These are phyloP conservation scores for Diploscapter pachys DNA, from an alignment of 1,140 invertebrate genomes.

Conservation along the genomic window DNA sequence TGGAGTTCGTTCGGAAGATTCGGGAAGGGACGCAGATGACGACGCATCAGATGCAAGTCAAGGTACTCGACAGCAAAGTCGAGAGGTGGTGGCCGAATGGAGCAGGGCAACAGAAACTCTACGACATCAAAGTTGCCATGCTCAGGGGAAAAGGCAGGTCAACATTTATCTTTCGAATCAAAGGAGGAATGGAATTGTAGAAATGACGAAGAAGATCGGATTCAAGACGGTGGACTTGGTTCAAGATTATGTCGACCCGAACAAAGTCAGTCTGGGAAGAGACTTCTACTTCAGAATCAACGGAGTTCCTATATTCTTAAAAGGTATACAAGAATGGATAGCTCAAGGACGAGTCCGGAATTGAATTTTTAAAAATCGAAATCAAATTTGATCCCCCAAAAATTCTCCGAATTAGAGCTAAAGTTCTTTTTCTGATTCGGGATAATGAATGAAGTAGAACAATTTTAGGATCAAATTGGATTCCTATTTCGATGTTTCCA, in stretches of 20 bases:
- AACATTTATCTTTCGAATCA: too few relatives aligned
- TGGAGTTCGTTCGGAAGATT: too few relatives aligned
- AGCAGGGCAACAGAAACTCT: conserved; percentile 75
- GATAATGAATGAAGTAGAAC: background rate
- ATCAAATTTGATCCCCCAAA: too few relatives aligned
- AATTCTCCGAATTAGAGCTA: too few relatives aligned
- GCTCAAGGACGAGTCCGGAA: background rate
- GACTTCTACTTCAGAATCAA: conserved; percentile 88
- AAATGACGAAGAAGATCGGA: conserved; percentile 62
- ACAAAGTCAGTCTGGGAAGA: conserved; percentile 64
- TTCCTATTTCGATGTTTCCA: conserved; percentile 82
- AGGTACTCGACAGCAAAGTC: background rate
- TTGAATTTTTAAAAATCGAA: background rate
- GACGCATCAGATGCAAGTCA: too few relatives aligned
- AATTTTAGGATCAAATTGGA: conserved; percentile 75
- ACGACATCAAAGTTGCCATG: conserved; percentile 28
- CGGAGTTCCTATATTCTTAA: conserved; percentile 81
- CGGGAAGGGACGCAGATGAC: too few relatives aligned
- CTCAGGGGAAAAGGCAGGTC: background rate
- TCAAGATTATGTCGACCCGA: conserved; percentile 67
- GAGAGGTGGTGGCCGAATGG: conserved; percentile 85
- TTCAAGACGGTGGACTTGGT: conserved; percentile 80
- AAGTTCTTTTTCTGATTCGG: too few relatives aligned
- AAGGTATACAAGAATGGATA: conserved; percentile 66
- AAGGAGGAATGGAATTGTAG: too few relatives aligned